Evolutionary conservation across 2,888 invertebrate species (phyloP), one percentile per base, ranked within the genome.

Genomic region (Polydrusus cervinus): DNA sequence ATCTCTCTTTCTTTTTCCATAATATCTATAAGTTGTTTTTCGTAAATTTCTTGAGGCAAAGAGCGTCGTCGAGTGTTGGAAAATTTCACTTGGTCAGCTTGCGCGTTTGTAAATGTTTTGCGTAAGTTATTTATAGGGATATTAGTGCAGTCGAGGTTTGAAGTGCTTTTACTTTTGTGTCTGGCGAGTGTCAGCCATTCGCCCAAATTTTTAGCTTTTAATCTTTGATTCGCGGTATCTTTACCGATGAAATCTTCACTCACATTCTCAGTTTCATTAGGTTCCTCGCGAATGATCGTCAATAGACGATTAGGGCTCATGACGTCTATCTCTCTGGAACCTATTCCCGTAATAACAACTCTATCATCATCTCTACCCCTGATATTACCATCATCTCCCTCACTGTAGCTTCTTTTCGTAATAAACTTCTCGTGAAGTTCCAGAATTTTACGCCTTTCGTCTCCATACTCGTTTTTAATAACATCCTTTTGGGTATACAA

Each of bases 381-480:
- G 1, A 8, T 18, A 14, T 40, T 43, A 3, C 14, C 10, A 8
- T 16, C 14, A 20, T 47, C 47, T 8, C 71, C 74, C 78, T 85
- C 83, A 68, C 82, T 80, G 76, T 83, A 82, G 3, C 78, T 79
- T 71, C 80, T 89, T 51, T 92, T 89, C 80, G 92, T 91, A n/a
- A 92, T 84, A 84, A 91, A 93, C 83, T 93, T 94, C 79, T 89
- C 89, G 81, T 94, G 93, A 79, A 93, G 90, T 81, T 94, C 93
- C 3, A 93, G 87, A 57, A 93, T 88, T 79, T 90, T 90, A 81
- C 91, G 92, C 0, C 91, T 90, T 78, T 90, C 90, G 61, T 89
- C 60, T 88, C 87, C 51, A 89, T 89, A 18, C 89, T 89, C 81
- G 89, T 90, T 73, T 90, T 89, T 83, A 90, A 25, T 14, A 5